A percentile compares a stretch with the other conserved stretches of the same genome.
These are phyloP conservation scores for Symphodus melops DNA, from an alignment of 2,113 vertebrate species.

Conservation along the genomic window DNA sequence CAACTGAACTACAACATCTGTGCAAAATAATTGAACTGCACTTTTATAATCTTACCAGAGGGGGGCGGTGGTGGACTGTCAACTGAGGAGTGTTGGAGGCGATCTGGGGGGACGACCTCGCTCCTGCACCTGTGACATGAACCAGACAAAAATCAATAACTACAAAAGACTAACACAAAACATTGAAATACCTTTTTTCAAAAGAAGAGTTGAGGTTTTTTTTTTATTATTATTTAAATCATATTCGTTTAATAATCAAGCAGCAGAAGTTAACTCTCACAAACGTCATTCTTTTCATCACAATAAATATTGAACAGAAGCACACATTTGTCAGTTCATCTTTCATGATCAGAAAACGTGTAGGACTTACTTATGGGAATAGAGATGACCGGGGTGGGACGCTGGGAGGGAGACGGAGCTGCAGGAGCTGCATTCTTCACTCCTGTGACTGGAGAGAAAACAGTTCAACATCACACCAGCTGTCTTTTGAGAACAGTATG, in stretches of 20 bases:
- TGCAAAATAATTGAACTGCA: conserved; percentile 4
- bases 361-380: conserved; percentile 72
- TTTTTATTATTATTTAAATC: no score
- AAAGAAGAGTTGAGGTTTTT: no score
- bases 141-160: neutral
- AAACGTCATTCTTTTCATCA: no score
- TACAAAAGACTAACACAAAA: no score
- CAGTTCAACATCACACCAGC: conserved; percentile 16
- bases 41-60: conserved; percentile 65
- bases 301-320: no score
- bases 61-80: conserved; percentile 79
- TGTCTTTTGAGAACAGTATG: neutral
- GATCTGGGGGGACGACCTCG: conserved; percentile 73
- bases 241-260: no score
- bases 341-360: neutral
- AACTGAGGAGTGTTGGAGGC: conserved; percentile 65
- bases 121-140: conserved; percentile 56
- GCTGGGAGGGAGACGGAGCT: conserved; percentile 57
- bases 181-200: no score
- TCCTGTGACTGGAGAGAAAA: conserved; percentile 77
- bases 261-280: no score
- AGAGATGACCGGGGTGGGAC: conserved; percentile 67
- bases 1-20: neutral
- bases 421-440: conserved; percentile 74
- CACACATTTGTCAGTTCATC: no score